Evolutionary conservation across 2,888 invertebrate genomes (phyloP).

Genomic region (Lasius platythorax): DNA sequence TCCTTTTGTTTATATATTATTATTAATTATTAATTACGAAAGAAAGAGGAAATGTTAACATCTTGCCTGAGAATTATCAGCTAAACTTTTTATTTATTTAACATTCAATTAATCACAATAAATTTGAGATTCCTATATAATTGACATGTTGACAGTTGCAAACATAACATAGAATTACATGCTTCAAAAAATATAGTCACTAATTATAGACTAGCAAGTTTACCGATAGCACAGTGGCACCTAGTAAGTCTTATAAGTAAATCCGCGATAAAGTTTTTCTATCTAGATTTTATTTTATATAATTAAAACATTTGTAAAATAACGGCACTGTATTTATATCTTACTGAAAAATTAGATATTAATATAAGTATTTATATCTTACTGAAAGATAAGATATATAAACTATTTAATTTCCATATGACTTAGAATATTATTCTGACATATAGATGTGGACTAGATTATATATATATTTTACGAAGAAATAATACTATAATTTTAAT

Average conservation of each 20-base stretch:
- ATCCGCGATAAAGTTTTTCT: slow-evolving; percentile 9
- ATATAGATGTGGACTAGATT: slow-evolving; percentile 77
- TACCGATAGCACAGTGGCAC: slow-evolving; percentile 67
- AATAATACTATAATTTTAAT: slow-evolving; percentile 52
- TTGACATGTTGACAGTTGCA: slow-evolving; percentile 76
- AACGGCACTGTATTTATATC: slow-evolving; percentile 18
- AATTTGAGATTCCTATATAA: slow-evolving; percentile 74
- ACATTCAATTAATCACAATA: slow-evolving; percentile 77
- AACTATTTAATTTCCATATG: slow-evolving; percentile 64
- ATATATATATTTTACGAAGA: slow-evolving; percentile 58
- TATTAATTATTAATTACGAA: not conserved
- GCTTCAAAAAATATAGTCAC: slow-evolving; percentile 74
- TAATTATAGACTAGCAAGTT: slow-evolving; percentile 76
- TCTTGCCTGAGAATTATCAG: not conserved
- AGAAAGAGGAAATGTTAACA: not conserved
- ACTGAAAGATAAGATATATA: slow-evolving; percentile 39
- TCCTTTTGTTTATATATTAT: not conserved
- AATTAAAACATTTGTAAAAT: slow-evolving; percentile 8
- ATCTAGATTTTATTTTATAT: slow-evolving; percentile 23
- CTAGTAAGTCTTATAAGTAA: slow-evolving; percentile 65
- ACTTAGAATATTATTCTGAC: slow-evolving; percentile 74
- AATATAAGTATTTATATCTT: slow-evolving; percentile 1
- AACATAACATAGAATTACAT: slow-evolving; percentile 77
- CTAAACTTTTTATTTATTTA: slow-evolving; percentile 76
- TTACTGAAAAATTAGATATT: not conserved